Conservation (phyloP, 2,113 vertebrate genomes). For the Apaloderma vittatum region DNA sequence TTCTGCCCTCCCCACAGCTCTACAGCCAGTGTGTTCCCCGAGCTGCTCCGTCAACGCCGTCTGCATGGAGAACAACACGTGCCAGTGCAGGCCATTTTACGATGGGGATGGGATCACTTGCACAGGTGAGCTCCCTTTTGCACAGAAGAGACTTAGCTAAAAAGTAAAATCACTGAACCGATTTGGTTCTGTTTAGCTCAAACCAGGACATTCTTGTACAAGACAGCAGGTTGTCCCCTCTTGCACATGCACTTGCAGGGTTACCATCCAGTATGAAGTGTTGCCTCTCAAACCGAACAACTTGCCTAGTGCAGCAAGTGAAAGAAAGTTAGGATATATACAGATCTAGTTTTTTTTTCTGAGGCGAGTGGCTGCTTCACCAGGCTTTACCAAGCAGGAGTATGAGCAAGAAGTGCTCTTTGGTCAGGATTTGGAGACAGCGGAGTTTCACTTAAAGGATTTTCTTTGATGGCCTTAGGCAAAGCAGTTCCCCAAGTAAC, state of each 20-base stretch:
- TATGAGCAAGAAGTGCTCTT: neutral
- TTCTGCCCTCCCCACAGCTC: constrained; percentile 62
- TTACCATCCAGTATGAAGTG: rapidly evolving
- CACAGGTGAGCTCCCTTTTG: constrained; percentile 77
- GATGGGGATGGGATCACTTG: constrained; percentile 90
- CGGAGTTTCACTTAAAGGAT: neutral
- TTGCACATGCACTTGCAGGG: rapidly evolving
- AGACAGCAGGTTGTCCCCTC: neutral
- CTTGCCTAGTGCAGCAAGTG: neutral
- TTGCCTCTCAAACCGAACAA: neutral
- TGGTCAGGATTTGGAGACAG: neutral
- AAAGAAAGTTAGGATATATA: neutral
- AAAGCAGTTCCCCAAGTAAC: neutral
- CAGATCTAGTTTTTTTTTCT: neutral
- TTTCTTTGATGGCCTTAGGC: neutral
- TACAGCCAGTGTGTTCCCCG: constrained; percentile 80
- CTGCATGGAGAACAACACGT: constrained; percentile 88
- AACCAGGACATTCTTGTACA: too few relatives aligned
- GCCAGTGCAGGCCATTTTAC: constrained; percentile 88
- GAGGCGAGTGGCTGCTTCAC: neutral
- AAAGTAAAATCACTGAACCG: too few relatives aligned
- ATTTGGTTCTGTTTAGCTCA: too few relatives aligned
- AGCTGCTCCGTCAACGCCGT: constrained; percentile 85
- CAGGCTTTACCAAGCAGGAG: neutral
- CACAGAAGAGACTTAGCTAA: too few relatives aligned